Base-by-base conservation (phyloP, 2,888 invertebrate species). In the Electrophaes corylata region DNA sequence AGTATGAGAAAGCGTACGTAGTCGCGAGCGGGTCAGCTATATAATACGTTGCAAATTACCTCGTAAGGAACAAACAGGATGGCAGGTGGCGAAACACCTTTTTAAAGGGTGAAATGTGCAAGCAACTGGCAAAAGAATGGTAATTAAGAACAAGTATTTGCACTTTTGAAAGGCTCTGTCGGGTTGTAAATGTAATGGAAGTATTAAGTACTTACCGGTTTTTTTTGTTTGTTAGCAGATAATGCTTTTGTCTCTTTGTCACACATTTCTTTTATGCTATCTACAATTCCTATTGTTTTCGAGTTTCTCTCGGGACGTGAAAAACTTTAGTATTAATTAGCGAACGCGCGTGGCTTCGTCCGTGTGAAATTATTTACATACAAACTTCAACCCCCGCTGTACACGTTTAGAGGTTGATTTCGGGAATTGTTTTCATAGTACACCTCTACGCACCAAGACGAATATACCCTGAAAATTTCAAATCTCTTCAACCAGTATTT, bases 41-140 rank as follows among this genome's bases (percentile, higher is more conserved):
- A n/a, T n/a, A n/a, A 64, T 58, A 44, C 56, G 45, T 60, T 61
- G 61, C 65, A 60, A 67, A 60, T 61, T 59, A 39, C 39, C 46
- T 57, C 57, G 67, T 58, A 64, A 62, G 66, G 57, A 71, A 70
- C 70, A 58, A 71, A 70, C 70, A 73, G 78, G 70, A 73, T 60
- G 74, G 64, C 77, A 78, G 77, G 73, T 76, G 66, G 60, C 49
- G 52, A 59, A 62, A 70, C 77, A 78, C 75, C 77, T 78, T 78
- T 71, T 51, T 60, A 18, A 57, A 56, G 60, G 64, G 64, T 37
- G 52, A 54, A 64, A 60, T 60, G 57, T 54, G 54, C 53, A 35
- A 43, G 56, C 47, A 51, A 55, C 44, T 59, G 44, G 58, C 60
- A 64, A 64, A n/a, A 63, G 62, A 62, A 58, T 43, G 10, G 5